Evolutionary conservation across 2,797 vertebrate genomes (phyloP), one percentile per base, ranked within the genome.

Genomic region (Decapterus maruadsi): DNA sequence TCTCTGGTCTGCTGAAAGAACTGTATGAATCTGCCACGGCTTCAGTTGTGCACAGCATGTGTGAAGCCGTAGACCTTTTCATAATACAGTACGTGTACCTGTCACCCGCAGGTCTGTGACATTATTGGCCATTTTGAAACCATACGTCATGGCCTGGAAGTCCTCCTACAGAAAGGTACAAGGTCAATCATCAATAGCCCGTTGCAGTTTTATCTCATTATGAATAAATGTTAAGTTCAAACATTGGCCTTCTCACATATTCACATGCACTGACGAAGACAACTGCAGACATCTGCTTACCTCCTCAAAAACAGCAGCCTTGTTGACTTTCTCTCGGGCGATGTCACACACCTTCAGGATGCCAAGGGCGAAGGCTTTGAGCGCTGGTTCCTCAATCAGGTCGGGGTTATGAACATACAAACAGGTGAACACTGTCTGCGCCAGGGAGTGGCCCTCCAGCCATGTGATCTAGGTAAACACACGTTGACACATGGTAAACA

Each of bases 141-240:
- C 98, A 0, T 99, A 99, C 2, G 98, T 99, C 98, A 99, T 99
- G 56, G 98, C 98, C 87, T 99, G 98, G 93, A 99, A 99, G 92
- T 99, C 98, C 92, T 99, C 98, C 98, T 99, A 74, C 8, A 83
- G 22, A 73, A 31, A 80, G 57, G 64, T 14, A 63, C 5, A 16
- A 17, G 0, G 22, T 6, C 19, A 50, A 75, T 66, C 4, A 34
- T 4, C 1, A 50, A 43, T 5, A 19, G 2, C 20, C 2, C 34
- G n/a, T 9, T 42, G 51, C 6, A 40, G 57, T 50, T 4, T 29
- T 40, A 68, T 48, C 20, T n/a, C 7, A 51, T 55, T 65, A 54
- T 12, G 19, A 58, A 73, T 29, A 29, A 29, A 48, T 9, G n/a
- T 43, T 11, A 42, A 20, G 22, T 11, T 50, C 2, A 65, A 51